These are phyloP conservation scores for Seriola rivoliana DNA, from an alignment of 2,113 vertebrate genomes.

Conservation along the genomic window DNA sequence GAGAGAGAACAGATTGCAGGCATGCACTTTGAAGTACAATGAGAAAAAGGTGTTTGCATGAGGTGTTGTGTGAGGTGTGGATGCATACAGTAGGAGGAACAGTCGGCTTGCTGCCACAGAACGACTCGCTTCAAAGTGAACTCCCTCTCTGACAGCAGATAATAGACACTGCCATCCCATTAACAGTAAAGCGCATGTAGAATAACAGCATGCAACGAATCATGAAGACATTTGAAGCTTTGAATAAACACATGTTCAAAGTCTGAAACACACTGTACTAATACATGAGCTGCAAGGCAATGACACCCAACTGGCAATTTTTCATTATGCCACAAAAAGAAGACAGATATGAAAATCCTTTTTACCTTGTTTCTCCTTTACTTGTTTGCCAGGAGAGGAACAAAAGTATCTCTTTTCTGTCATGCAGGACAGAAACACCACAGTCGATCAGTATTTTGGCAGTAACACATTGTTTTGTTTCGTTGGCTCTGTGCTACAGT, in stretches of 20 bases:
- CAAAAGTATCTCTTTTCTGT: neutral
- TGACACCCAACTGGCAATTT: too few relatives aligned
- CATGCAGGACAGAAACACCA: constrained; percentile 24
- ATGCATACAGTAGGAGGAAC: constrained; percentile 42
- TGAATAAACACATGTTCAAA: constrained; percentile 11
- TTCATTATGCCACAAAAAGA: neutral
- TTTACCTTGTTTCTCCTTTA: neutral
- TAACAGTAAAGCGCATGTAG: constrained; percentile 8
- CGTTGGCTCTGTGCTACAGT: neutral
- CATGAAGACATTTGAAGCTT: neutral
- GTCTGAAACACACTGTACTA: neutral
- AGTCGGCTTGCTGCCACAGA: constrained; percentile 10
- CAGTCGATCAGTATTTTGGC: neutral
- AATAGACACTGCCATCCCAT: constrained; percentile 12
- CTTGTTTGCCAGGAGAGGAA: neutral
- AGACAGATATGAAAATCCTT: neutral
- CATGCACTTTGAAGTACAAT: constrained; percentile 52
- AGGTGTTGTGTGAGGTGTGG: constrained; percentile 30
- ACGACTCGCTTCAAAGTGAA: constrained; percentile 46
- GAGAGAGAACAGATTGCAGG: constrained; percentile 44
- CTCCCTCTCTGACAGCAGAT: constrained; percentile 14
- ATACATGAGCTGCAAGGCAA: neutral
- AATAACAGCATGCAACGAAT: neutral
- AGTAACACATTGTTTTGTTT: neutral
- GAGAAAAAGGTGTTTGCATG: constrained; percentile 27